A percentile compares a stretch with the other conserved stretches of the same genome.
Evolutionary conservation across 2,113 vertebrate species (phyloP).

Genomic region (Hippopotamus amphibius): DNA sequence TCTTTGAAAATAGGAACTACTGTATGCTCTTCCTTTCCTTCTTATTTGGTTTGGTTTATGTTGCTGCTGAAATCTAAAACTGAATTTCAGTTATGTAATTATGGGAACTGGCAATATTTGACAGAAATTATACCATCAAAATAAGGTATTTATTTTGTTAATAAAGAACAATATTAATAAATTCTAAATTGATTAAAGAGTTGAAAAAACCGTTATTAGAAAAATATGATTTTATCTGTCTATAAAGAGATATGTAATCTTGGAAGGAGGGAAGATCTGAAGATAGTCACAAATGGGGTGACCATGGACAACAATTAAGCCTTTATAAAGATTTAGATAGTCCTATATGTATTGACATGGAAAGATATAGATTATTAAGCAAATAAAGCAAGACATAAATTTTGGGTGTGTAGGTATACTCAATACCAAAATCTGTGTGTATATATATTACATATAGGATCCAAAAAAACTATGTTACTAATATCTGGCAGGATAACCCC

Average conservation of each 20-base stretch:
- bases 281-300: background rate
- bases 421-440: background rate
- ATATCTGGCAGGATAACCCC: background rate
- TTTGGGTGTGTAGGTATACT: too few species aligned
- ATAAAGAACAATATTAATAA: background rate
- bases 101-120: background rate
- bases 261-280: background rate
- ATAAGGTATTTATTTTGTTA: slow-evolving; percentile 16
- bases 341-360: background rate
- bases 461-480: background rate
- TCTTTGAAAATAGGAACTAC: background rate
- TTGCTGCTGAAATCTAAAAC: background rate
- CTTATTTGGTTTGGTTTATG: background rate
- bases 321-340: background rate
- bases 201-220: background rate
- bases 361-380: background rate
- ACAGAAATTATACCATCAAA: background rate
- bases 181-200: background rate
- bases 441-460: background rate
- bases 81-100: background rate
- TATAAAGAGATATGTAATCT: background rate
- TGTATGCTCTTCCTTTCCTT: background rate
- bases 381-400: background rate
- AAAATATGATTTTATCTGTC: background rate
- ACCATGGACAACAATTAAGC: background rate